Evolutionary conservation across 1,140 invertebrate genomes (phyloP), one percentile per base, ranked within the genome.

Genomic region (Branchinecta lindahli): DNA sequence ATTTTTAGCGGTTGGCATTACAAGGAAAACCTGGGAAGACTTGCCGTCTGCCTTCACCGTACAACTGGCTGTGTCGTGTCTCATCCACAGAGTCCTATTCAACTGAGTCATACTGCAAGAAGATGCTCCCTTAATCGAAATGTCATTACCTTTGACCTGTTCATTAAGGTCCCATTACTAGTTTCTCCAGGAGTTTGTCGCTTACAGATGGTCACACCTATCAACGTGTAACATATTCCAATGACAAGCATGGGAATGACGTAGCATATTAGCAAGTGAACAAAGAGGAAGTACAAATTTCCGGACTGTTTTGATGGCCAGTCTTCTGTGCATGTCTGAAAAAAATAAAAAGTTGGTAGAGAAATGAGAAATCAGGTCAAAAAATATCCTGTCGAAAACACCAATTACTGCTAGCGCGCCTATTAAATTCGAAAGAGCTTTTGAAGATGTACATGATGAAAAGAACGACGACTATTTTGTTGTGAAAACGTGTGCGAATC

Each of bases 201-300:
- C 18, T 77, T 73, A 70, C 79, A 79, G 8, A 84, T 78, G 44
- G 78, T 74, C 52, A 81, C 72, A 77, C 82, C 77, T 10, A 84
- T 83, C 66, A 83, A 75, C 5, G 81, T 67, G 81, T 85, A 86
- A 72, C 85, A 85, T 68, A 81, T 71, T 0, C 77, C 74, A 68
- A 86, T 84, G 70, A 84, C 78, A 7, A 76, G 72, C 8, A 82
- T 76, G 5, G 82, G 80, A 69, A 84, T 75, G n/a, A 84, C 78
- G 74, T 82, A 84, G 75, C 84, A 85, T 46, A 85, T 83, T 10
- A 84, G 78, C 70, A 85, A 73, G 71, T 85, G 83, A 9, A 81
- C 85, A 12, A 83, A 73, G 0, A 85, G 74, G 74, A 84, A 85
- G 74, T 83, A 86, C 6, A 80, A 71, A 45, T 79, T 80, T 18